Conservation (phyloP, 2,113 vertebrate species). For the Pollachius pollachius region DNA sequence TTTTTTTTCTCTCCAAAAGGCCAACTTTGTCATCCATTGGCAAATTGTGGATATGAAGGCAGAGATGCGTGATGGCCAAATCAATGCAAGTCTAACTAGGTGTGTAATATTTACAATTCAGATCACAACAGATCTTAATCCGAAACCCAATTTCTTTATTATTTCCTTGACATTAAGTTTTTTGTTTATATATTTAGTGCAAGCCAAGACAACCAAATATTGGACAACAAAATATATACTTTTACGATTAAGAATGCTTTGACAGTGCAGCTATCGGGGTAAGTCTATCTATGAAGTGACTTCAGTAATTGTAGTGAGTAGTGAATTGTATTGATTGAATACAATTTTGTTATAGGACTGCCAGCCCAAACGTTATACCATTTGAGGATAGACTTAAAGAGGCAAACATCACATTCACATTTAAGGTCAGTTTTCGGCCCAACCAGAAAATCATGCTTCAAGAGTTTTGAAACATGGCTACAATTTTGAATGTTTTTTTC, state of each 20-base stretch:
- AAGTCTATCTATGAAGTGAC: neutral
- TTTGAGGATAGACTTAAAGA: neutral
- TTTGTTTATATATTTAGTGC: conserved; percentile 29
- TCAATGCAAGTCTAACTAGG: conserved; percentile 44
- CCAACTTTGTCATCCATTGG: conserved; percentile 33
- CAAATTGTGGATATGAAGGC: conserved; percentile 19
- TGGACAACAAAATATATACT: conserved; percentile 29
- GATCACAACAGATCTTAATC: neutral
- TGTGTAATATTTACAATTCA: conserved; percentile 16
- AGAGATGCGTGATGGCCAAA: conserved; percentile 9
- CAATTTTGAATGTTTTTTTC: neutral
- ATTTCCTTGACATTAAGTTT: neutral
- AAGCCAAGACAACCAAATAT: conserved; percentile 19
- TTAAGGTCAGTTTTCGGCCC: conserved; percentile 21
- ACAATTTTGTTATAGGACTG: conserved; percentile 12
- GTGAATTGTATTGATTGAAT: neutral
- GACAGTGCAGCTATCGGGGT: conserved; percentile 42
- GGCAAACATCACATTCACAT: conserved; percentile 15
- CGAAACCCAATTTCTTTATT: too few relatives aligned
- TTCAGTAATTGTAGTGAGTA: neutral
- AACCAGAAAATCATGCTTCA: neutral
- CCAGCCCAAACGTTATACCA: conserved; percentile 2
- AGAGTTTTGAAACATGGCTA: neutral
- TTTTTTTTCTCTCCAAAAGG: conserved; percentile 17
- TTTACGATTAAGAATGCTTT: conserved; percentile 38